These are phyloP conservation scores for Alloplasta piceator DNA, from an alignment of 2,888 invertebrate species.

Conservation along the genomic window DNA sequence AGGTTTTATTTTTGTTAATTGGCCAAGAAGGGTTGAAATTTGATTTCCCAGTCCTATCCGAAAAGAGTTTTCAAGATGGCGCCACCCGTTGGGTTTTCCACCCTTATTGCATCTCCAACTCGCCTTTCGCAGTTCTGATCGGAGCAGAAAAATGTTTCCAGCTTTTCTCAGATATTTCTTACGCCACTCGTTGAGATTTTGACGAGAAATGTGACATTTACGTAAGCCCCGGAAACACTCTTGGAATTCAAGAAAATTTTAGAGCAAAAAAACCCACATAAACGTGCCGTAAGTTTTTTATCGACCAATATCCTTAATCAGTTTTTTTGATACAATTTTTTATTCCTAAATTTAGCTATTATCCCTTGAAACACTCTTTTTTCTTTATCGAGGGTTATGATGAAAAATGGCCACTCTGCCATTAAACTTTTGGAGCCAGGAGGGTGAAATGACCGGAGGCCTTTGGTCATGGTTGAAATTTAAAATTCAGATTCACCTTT, in stretches of 20 bases:
- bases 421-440: constrained; percentile 21
- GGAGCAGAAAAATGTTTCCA: constrained; percentile 11
- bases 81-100: constrained; percentile 70
- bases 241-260: too few species aligned
- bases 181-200: neutral
- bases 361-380: too few species aligned
- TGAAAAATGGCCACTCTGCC: constrained; percentile 10
- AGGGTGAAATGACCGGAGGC: constrained; percentile 21
- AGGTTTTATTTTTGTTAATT: too few species aligned
- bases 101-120: constrained; percentile 8
- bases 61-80: constrained; percentile 70
- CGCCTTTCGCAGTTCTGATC: neutral
- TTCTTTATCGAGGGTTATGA: neutral
- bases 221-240: too few species aligned
- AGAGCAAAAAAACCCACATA: too few species aligned
- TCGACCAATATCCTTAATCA: too few species aligned
- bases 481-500: constrained; percentile 52
- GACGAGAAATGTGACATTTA: too few species aligned
- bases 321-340: too few species aligned
- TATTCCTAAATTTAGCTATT: too few species aligned
- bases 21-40: too few species aligned
- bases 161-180: constrained; percentile 12
- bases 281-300: too few species aligned
- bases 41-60: too few species aligned
- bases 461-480: constrained; percentile 21